Percentiles rank a stretch among this genome's conserved stretches.
phyloP scores from a whole-genome alignment of 2,113 vertebrate genomes.

The Macquaria australasica region DNA sequence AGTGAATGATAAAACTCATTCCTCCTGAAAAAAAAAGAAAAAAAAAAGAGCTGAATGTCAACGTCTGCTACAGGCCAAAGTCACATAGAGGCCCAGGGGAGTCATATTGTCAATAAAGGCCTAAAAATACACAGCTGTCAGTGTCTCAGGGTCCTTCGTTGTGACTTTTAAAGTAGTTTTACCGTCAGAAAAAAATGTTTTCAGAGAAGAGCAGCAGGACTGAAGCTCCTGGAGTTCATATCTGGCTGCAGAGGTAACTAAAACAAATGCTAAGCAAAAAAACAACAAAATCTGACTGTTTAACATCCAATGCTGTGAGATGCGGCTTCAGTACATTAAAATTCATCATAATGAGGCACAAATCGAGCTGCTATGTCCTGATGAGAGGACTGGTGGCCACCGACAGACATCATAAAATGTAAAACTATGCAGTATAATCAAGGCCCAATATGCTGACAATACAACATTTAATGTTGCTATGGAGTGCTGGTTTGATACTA shows the following conservation, averaged over 20 bases:
- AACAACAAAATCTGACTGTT: conserved; percentile 7
- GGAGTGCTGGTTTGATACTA: conserved; percentile 50
- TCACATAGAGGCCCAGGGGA: conserved; percentile 22
- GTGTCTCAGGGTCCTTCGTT: neutral
- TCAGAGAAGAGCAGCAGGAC: conserved; percentile 2
- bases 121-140: conserved; percentile 9
- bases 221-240: conserved; percentile 5
- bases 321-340: conserved; percentile 4
- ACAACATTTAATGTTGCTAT: neutral
- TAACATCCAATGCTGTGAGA: conserved; percentile 13
- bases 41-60: conserved; percentile 38
- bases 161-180: conserved; percentile 30
- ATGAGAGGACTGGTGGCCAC: neutral
- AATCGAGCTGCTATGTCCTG: neutral
- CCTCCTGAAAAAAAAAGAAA: conserved; percentile 38
- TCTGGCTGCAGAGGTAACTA: conserved; percentile 4
- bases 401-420: conserved; percentile 1
- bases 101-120: neutral
- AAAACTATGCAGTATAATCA: neutral
- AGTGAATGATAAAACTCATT: conserved; percentile 84
- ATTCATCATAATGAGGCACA: conserved; percentile 58
- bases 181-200: neutral
- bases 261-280: neutral
- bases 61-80: conserved; percentile 29
- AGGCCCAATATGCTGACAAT: conserved; percentile 17